phyloP scores from a whole-genome alignment of 2,113 vertebrate species.

The Indri indri region DNA sequence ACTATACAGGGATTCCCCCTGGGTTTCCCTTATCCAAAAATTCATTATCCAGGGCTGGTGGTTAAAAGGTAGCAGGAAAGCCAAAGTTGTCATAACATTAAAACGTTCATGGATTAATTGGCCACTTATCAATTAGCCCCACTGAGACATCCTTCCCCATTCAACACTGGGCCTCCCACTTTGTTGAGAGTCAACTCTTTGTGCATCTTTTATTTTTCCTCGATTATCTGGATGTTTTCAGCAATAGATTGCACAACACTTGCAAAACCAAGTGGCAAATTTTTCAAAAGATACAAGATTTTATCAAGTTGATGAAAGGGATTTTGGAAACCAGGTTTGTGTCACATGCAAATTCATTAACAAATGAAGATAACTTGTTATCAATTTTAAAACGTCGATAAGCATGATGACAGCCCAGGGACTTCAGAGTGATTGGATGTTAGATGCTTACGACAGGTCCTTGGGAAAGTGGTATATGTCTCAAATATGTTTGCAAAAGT shows the following conservation, averaged over 20 bases:
- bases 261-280: neutral
- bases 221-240: neutral
- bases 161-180: neutral
- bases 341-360: neutral
- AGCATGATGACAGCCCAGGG: neutral
- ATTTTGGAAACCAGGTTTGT: neutral
- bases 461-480: neutral
- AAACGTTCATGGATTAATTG: neutral
- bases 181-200: neutral
- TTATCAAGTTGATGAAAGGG: neutral
- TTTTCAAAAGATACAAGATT: neutral
- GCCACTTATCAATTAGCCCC: neutral
- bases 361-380: constrained; percentile 8
- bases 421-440: neutral
- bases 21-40: neutral
- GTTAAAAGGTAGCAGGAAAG: constrained; percentile 36
- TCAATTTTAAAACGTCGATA: constrained; percentile 20
- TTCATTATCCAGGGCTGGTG: neutral
- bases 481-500: neutral
- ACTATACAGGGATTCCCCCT: neutral
- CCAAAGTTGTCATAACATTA: neutral
- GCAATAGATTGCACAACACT: neutral
- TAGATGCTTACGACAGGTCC: neutral
- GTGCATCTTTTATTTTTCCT: neutral
- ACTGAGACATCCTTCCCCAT: neutral